phyloP scores from a whole-genome alignment of 2,888 invertebrate genomes.

The Helicoverpa assulta region DNA sequence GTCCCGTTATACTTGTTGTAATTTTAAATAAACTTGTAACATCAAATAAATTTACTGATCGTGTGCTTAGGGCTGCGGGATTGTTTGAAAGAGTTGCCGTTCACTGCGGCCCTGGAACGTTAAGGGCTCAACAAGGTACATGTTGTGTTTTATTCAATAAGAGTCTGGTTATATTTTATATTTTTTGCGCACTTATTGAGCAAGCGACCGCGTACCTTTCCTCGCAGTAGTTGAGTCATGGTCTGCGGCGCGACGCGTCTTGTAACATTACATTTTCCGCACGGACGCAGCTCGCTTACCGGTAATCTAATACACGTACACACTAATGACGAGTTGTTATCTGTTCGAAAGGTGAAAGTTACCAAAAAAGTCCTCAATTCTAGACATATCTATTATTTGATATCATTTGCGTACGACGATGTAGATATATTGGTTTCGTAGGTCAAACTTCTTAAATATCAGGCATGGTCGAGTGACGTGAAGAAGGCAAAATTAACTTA shows the following conservation, averaged over 20 bases:
- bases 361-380: constrained; percentile 32
- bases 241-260: constrained; percentile 22
- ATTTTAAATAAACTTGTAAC: too few relatives aligned
- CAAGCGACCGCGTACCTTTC: constrained; percentile 3
- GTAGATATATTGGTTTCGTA: constrained; percentile 13
- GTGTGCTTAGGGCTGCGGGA: too few relatives aligned
- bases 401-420: constrained; percentile 10
- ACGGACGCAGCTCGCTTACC: constrained; percentile 52
- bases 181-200: not conserved
- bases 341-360: constrained; percentile 55
- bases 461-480: not conserved
- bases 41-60: too few relatives aligned
- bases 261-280: constrained; percentile 58
- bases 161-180: too few relatives aligned
- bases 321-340: constrained; percentile 43
- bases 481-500: too few relatives aligned
- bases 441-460: constrained; percentile 15
- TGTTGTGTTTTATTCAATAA: too few relatives aligned
- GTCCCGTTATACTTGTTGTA: too few relatives aligned
- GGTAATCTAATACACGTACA: constrained; percentile 44
- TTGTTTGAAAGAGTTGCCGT: too few relatives aligned
- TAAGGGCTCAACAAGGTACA: too few relatives aligned
- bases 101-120: too few relatives aligned
- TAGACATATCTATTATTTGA: constrained; percentile 38
- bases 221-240: constrained; percentile 10